These are phyloP conservation scores for Phenacoccus solenopsis DNA, from an alignment of 1,140 invertebrate genomes.

Conservation along the genomic window DNA sequence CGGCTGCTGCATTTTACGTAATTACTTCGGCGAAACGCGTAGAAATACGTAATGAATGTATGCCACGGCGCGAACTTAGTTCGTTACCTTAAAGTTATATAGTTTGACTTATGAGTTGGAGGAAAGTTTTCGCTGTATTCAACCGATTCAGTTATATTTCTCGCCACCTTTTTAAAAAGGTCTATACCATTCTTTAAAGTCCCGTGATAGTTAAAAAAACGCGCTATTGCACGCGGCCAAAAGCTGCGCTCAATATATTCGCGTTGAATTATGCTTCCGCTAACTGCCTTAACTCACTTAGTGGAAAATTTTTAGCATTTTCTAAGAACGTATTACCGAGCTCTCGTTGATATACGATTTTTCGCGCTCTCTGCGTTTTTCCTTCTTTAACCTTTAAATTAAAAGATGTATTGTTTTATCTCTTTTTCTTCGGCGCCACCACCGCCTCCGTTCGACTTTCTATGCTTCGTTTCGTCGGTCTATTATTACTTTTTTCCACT, in stretches of 20 bases:
- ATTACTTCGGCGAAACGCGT: neutral
- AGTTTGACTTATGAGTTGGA: neutral
- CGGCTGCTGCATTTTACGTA: no score
- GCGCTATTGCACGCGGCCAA: neutral
- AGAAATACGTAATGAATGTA: neutral
- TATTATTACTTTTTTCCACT: no score
- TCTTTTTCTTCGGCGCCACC: neutral
- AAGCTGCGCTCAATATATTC: conserved; percentile 9
- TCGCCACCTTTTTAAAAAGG: conserved; percentile 1
- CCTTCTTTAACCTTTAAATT: neutral
- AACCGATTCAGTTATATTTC: conserved; percentile 2
- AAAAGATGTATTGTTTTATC: conserved; percentile 14
- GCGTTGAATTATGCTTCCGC: conserved; percentile 14
- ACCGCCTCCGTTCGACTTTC: neutral
- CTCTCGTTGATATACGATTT: conserved; percentile 13
- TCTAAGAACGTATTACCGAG: conserved; percentile 11
- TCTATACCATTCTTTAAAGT: conserved; percentile 3
- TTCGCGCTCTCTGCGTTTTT: conserved; percentile 7
- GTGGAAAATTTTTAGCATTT: conserved; percentile 17
- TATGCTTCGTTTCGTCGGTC: no score
- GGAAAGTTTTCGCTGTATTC: neutral
- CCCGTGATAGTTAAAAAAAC: neutral
- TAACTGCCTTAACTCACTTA: conserved; percentile 14
- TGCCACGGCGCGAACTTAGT: neutral
- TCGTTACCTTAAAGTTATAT: conserved; percentile 3